Evolutionary conservation across 2,113 vertebrate species (phyloP).

Genomic region (Emydura subglobosa): DNA sequence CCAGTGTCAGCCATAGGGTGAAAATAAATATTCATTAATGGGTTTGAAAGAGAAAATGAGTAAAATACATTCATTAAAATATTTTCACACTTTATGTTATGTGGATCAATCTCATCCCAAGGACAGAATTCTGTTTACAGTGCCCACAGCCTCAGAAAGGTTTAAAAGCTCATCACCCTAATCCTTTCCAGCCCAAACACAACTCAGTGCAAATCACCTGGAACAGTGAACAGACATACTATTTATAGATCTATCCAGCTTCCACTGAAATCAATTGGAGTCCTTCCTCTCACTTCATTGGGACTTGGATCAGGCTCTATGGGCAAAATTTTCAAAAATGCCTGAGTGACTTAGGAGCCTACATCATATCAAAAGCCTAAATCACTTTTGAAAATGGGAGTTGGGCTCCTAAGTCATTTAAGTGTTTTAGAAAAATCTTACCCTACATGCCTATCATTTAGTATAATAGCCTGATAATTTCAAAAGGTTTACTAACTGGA

Average conservation of each 20-base stretch:
- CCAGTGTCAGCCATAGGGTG: accelerated
- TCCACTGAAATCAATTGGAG: accelerated
- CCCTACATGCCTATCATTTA: background rate
- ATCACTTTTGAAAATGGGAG: background rate
- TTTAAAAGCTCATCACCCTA: background rate
- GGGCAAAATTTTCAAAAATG: background rate
- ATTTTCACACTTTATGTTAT: background rate
- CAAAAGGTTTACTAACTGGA: background rate
- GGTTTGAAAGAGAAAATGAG: background rate
- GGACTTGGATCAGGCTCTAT: background rate
- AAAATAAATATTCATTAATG: background rate
- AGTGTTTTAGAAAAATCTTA: background rate
- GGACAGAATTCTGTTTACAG: background rate
- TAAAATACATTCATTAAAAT: background rate
- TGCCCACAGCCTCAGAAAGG: background rate
- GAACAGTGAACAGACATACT: background rate
- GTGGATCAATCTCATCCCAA: background rate
- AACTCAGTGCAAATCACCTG: background rate
- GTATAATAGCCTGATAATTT: background rate
- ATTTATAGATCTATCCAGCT: background rate
- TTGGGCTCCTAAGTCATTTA: background rate
- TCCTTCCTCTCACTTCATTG: background rate
- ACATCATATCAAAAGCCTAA: background rate
- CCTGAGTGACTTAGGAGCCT: background rate
- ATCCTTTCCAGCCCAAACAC: background rate